phyloP scores from a whole-genome alignment of 2,888 invertebrate species.

The Diaphora mendica region DNA sequence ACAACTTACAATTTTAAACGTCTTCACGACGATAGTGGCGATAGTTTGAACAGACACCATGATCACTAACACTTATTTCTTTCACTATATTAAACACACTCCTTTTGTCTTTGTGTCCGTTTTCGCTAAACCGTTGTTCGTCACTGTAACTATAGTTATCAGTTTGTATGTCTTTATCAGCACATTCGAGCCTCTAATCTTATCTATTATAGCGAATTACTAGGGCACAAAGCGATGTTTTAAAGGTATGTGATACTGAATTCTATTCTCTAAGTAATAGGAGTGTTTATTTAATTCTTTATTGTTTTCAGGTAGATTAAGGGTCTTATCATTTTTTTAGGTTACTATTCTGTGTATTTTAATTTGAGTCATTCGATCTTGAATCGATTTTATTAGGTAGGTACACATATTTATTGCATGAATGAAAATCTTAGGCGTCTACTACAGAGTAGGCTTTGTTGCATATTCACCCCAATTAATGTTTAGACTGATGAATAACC shows the following conservation, averaged over 20 bases:
- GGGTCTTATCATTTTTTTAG: constrained; percentile 42
- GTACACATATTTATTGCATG: constrained; percentile 14
- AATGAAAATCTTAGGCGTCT: background rate
- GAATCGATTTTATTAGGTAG: constrained; percentile 16
- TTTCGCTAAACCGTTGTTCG: constrained; percentile 66
- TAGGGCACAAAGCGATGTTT: constrained; percentile 68
- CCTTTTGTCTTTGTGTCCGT: constrained; percentile 72
- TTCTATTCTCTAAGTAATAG: constrained; percentile 38
- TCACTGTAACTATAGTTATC: constrained; percentile 79
- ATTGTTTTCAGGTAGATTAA: constrained; percentile 32
- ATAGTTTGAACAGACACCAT: constrained; percentile 94
- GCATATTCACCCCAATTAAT: background rate
- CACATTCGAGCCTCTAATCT: constrained; percentile 71
- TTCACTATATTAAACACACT: constrained; percentile 47
- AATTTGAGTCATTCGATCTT: constrained; percentile 31
- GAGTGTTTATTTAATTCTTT: constrained; percentile 24
- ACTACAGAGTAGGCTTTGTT: background rate
- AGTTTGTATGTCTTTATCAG: constrained; percentile 70
- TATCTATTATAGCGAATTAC: constrained; percentile 80
- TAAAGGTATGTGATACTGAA: constrained; percentile 20
- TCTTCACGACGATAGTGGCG: constrained; percentile 92
- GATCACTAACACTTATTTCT: constrained; percentile 68
- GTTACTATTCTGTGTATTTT: constrained; percentile 52
- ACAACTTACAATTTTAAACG: constrained; percentile 92
- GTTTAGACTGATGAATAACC: background rate